Conservation (phyloP, 2,888 invertebrate species). For the Drosophila paramelanica region DNA sequence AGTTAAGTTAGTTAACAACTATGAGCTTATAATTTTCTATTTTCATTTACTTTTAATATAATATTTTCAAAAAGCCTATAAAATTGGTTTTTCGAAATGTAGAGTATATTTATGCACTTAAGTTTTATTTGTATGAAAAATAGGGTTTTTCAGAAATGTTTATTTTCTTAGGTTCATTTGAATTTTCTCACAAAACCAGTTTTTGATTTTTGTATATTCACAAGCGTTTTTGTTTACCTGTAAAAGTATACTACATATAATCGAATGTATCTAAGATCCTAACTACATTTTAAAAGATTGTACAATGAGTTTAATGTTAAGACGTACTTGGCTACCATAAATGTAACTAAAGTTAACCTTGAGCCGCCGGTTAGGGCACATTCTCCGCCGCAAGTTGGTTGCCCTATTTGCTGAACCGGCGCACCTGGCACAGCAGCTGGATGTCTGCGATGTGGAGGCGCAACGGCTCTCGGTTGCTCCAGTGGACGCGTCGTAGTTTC, state of each 20-base stretch:
- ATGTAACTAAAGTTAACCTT: not conserved
- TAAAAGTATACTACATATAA: constrained; percentile 38
- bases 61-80: too few relatives aligned
- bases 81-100: not conserved
- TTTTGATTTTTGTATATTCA: too few relatives aligned
- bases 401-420: constrained; percentile 32
- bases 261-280: not conserved
- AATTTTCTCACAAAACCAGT: too few relatives aligned
- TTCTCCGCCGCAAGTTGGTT: too few relatives aligned
- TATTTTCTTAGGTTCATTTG: too few relatives aligned
- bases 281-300: not conserved
- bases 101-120: not conserved
- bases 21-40: not conserved
- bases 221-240: not conserved
- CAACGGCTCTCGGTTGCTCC: constrained; percentile 63
- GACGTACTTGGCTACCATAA: not conserved
- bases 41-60: not conserved
- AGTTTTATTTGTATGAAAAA: too few relatives aligned
- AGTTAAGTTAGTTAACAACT: not conserved
- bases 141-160: too few relatives aligned
- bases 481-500: constrained; percentile 52
- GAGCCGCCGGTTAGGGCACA: not conserved
- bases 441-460: constrained; percentile 67
- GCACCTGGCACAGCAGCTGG: constrained; percentile 64
- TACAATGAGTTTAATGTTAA: not conserved